Conservation (phyloP, 2,113 vertebrate species). For the Kryptolebias marmoratus region DNA sequence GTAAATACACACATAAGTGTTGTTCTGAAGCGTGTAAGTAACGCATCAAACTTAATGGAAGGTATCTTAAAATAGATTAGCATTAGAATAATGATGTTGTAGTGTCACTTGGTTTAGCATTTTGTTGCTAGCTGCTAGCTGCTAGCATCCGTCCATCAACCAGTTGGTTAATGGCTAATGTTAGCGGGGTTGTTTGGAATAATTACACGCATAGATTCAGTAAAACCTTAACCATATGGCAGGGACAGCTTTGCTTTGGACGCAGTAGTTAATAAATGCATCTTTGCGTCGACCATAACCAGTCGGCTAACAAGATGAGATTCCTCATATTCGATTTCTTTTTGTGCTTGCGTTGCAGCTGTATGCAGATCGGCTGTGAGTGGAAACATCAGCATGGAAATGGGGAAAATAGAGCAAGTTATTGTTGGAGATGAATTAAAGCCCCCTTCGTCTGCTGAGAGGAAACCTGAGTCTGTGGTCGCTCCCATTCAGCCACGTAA, state of each 20-base stretch:
- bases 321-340: not conserved
- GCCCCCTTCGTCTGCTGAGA: conserved; percentile 38
- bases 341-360: conserved; percentile 27
- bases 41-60: not conserved
- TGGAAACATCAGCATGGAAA: conserved; percentile 61
- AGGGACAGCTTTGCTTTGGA: too few relatives aligned
- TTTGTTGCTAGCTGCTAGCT: too few relatives aligned
- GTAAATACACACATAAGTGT: accelerated
- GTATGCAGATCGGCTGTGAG: conserved; percentile 3
- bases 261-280: not conserved
- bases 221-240: too few relatives aligned
- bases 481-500: conserved; percentile 54
- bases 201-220: not conserved
- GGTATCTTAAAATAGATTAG: not conserved
- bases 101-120: too few relatives aligned
- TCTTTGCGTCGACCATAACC: not conserved
- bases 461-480: conserved; percentile 41
- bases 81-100: not conserved
- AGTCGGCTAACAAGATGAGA: too few relatives aligned
- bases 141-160: not conserved
- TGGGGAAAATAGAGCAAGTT: conserved; percentile 75
- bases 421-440: conserved; percentile 66
- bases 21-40: accelerated
- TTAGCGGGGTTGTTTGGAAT: not conserved
- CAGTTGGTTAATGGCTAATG: conserved; percentile 6